These are phyloP conservation scores for Aspidoscelis tigris DNA, from an alignment of 2,113 vertebrate species.

Conservation along the genomic window DNA sequence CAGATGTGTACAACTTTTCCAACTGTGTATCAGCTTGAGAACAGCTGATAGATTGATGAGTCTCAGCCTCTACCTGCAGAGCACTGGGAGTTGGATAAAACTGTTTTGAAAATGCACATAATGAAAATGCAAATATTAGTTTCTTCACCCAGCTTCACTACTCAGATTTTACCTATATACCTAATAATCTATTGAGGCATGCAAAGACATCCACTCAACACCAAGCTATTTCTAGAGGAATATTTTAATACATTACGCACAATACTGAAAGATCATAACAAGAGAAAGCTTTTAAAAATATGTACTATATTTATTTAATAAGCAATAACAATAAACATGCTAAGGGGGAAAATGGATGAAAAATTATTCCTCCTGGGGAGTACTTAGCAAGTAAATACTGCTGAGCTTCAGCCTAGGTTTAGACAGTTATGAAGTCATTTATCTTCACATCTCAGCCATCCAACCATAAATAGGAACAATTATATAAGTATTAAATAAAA, in stretches of 20 bases:
- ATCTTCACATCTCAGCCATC: background rate
- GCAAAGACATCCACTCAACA: background rate
- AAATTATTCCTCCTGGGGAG: background rate
- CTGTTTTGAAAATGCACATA: background rate
- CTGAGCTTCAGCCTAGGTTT: background rate
- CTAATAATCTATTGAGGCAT: background rate
- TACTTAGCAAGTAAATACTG: background rate
- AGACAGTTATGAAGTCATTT: background rate
- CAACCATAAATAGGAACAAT: background rate
- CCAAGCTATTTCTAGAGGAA: background rate
- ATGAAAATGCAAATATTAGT: background rate
- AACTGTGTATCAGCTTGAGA: background rate
- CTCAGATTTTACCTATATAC: background rate
- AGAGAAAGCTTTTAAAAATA: background rate
- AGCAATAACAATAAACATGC: background rate
- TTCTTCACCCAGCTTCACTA: background rate
- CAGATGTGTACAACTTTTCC: background rate
- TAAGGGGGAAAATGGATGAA: background rate
- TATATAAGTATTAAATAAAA: too few species aligned
- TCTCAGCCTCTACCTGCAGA: background rate
- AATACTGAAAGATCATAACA: background rate
- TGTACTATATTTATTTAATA: background rate
- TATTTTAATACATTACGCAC: slow-evolving; percentile 4
- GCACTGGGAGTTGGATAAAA: background rate
- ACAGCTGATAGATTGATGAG: background rate